A percentile compares a stretch with the other conserved stretches of the same genome.
These are phyloP conservation scores for Okamejei kenojei DNA, from an alignment of 2,797 vertebrate genomes.

Conservation along the genomic window DNA sequence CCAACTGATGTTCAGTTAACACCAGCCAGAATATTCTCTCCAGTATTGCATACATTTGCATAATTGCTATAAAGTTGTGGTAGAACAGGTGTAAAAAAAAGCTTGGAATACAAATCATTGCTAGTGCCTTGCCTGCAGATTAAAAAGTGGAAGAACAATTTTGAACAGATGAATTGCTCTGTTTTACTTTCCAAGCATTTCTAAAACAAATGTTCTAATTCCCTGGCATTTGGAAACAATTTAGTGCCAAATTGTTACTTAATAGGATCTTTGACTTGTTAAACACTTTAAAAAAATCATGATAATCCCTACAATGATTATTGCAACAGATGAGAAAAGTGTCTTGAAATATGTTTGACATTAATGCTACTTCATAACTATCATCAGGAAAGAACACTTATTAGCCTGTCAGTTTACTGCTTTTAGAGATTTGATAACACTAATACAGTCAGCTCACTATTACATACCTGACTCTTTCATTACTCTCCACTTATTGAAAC, in stretches of 20 bases:
- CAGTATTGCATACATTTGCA: not conserved
- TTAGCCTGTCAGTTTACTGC: not conserved
- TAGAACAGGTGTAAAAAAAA: not conserved
- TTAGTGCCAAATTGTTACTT: not conserved
- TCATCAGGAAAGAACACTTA: not conserved
- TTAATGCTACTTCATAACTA: not conserved
- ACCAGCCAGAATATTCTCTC: not conserved
- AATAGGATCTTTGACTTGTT: constrained; percentile 1
- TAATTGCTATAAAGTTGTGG: not conserved
- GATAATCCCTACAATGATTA: not conserved
- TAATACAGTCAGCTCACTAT: not conserved
- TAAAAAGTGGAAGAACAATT: not conserved
- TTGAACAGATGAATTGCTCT: not conserved
- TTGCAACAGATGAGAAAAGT: not conserved
- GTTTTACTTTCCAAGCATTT: not conserved
- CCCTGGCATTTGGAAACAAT: not conserved
- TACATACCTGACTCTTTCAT: not conserved
- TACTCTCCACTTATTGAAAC: not conserved
- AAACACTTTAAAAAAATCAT: not conserved
- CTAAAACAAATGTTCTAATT: not conserved
- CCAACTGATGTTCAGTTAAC: not conserved
- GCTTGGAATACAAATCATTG: not conserved
- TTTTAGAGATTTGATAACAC: not conserved
- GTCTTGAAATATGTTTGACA: constrained; percentile 7
- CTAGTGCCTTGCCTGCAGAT: not conserved